These are phyloP conservation scores for Diachasma alloeum DNA, from an alignment of 1,140 invertebrate genomes.

Conservation along the genomic window DNA sequence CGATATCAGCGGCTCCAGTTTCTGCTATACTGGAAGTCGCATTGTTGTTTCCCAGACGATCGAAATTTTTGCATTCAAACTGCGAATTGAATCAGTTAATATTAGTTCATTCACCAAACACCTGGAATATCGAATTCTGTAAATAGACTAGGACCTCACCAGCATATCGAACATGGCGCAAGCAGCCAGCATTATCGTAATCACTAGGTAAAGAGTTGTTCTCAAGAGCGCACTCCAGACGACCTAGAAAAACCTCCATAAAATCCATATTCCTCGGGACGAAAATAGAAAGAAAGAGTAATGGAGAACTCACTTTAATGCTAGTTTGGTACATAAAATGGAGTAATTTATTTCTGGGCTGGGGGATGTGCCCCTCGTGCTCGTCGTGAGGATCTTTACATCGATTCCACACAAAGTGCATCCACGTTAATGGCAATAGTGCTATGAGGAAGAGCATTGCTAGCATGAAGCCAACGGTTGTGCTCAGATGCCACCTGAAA, in stretches of 20 bases:
- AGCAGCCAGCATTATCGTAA: slow-evolving; percentile 70
- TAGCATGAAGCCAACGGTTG: slow-evolving; percentile 63
- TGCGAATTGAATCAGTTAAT: slow-evolving; percentile 35
- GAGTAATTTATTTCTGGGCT: slow-evolving; percentile 59
- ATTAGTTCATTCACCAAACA: not conserved
- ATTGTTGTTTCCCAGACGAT: slow-evolving; percentile 41
- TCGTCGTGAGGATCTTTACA: slow-evolving; percentile 62
- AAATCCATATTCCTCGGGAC: not conserved
- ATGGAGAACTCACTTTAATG: slow-evolving; percentile 45
- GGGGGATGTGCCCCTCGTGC: slow-evolving; percentile 57
- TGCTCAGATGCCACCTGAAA: slow-evolving; percentile 63
- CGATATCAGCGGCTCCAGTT: slow-evolving; percentile 35
- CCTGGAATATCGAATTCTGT: not conserved
- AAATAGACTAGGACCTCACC: slow-evolving; percentile 52
- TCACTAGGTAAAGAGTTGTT: slow-evolving; percentile 71
- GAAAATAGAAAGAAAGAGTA: slow-evolving; percentile 25
- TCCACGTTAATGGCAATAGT: slow-evolving; percentile 72
- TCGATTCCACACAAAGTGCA: slow-evolving; percentile 70
- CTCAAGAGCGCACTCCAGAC: slow-evolving; percentile 72
- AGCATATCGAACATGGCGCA: slow-evolving; percentile 74
- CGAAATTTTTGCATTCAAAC: slow-evolving; percentile 55
- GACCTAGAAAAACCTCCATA: slow-evolving; percentile 42
- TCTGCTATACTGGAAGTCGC: slow-evolving; percentile 40
- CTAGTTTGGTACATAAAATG: slow-evolving; percentile 63
- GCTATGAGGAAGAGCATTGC: slow-evolving; percentile 63